phyloP scores from a whole-genome alignment of 2,113 vertebrate genomes.

The Oreocharis arfaki region DNA sequence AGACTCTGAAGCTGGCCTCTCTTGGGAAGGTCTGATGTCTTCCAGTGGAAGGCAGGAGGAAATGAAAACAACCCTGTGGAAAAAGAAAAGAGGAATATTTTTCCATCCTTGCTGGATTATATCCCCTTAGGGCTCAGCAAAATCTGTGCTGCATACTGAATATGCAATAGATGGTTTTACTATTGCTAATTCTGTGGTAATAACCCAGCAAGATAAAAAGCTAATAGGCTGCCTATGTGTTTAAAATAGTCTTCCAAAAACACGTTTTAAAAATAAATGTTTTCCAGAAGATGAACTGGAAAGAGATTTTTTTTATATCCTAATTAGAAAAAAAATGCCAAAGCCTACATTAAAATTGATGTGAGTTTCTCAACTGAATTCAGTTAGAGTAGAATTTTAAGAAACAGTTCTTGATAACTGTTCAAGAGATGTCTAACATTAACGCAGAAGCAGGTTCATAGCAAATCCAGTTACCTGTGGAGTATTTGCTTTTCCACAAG shows the following conservation, averaged over 20 bases:
- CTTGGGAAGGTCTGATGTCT: slow-evolving; percentile 30
- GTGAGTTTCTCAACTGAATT: neutral
- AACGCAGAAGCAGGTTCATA: neutral
- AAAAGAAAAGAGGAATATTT: slow-evolving; percentile 52
- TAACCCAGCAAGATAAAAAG: slow-evolving; percentile 21
- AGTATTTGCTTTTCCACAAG: neutral
- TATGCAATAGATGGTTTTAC: neutral
- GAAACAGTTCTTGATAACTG: neutral
- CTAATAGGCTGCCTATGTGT: neutral
- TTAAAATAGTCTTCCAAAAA: slow-evolving; percentile 17
- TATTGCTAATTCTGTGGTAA: slow-evolving; percentile 46
- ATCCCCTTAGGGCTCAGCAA: slow-evolving; percentile 9
- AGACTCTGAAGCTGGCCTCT: neutral
- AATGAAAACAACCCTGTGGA: slow-evolving; percentile 38
- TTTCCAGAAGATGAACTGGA: neutral
- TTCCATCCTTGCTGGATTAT: neutral
- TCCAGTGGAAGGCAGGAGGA: slow-evolving; percentile 31
- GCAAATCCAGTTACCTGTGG: neutral
- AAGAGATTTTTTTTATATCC: neutral
- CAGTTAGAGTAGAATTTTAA: neutral
- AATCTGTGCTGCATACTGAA: neutral
- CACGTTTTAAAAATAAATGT: slow-evolving; percentile 7
- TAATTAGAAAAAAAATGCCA: neutral
- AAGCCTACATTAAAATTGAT: neutral
- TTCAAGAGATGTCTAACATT: neutral